phyloP scores from a whole-genome alignment of 2,888 invertebrate species.

The Hemicrepidius hirtus region DNA sequence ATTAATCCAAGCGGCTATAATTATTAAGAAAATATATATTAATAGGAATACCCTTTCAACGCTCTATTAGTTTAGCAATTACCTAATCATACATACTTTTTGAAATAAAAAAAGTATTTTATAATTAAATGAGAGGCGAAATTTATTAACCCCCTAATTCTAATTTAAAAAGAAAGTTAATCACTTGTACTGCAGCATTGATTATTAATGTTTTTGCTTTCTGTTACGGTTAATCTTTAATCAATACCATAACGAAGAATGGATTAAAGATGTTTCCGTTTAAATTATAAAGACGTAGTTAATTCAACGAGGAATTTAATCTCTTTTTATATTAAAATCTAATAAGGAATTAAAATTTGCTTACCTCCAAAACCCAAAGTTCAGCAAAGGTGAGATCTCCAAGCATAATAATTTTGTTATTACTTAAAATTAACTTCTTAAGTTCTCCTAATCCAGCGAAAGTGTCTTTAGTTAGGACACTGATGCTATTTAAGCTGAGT shows the following conservation, averaged over 20 bases:
- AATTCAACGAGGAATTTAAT: slow-evolving; percentile 7
- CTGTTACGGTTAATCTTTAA: not conserved
- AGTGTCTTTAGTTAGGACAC: slow-evolving; percentile 83
- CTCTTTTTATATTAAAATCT: slow-evolving; percentile 12
- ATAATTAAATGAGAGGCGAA: too few relatives aligned
- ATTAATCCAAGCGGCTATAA: too few relatives aligned
- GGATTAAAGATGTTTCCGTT: not conserved
- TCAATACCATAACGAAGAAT: not conserved
- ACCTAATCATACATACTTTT: too few relatives aligned
- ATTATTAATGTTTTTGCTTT: too few relatives aligned
- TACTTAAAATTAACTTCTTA: slow-evolving; percentile 82
- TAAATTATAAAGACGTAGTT: not conserved
- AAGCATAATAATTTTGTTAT: slow-evolving; percentile 84
- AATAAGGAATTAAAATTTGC: slow-evolving; percentile 32
- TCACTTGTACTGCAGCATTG: too few relatives aligned
- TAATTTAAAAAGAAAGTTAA: too few relatives aligned
- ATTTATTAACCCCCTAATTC: too few relatives aligned
- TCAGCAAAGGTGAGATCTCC: slow-evolving; percentile 88
- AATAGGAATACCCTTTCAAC: too few relatives aligned
- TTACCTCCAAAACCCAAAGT: slow-evolving; percentile 80
- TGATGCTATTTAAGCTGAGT: slow-evolving; percentile 85
- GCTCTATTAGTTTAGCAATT: too few relatives aligned
- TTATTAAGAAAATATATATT: too few relatives aligned
- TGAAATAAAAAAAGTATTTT: too few relatives aligned
- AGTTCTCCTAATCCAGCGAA: slow-evolving; percentile 86